Evolutionary conservation across 53 echinoderm and acorn worm genomes (phyloP).

Genomic region (Actinopyga echinites): DNA sequence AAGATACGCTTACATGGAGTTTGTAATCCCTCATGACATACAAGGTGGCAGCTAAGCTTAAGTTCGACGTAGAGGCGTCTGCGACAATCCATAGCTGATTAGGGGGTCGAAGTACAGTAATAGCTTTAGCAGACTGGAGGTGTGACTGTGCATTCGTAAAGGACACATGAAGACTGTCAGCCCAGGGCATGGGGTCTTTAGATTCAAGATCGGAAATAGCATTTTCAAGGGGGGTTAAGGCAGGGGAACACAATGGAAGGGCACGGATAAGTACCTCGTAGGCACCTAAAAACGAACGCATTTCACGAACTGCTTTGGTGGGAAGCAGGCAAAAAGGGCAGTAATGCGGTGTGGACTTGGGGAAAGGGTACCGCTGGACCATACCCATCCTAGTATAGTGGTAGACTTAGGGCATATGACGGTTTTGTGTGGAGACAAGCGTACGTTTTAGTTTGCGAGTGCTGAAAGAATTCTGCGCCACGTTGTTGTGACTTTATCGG

Average conservation of each 20-base stretch:
- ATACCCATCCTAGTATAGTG: conserved; percentile 62
- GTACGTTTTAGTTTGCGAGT: conserved; percentile 34
- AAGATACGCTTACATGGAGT: conserved; percentile 46
- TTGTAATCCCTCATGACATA: conserved; percentile 56
- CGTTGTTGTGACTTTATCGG: conserved; percentile 26
- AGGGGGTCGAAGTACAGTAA: conserved; percentile 21
- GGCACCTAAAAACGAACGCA: conserved; percentile 61
- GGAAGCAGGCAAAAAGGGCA: conserved; percentile 40
- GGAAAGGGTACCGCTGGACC: conserved; percentile 42
- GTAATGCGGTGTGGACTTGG: conserved; percentile 64
- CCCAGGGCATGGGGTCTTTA: conserved; percentile 47
- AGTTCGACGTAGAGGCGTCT: conserved; percentile 57
- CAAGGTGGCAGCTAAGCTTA: conserved; percentile 57
- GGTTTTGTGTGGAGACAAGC: conserved; percentile 51
- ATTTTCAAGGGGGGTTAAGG: conserved; percentile 63
- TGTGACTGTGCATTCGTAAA: conserved; percentile 3
- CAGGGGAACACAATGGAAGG: conserved; percentile 19
- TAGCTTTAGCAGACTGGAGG: conserved; percentile 7
- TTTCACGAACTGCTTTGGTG: conserved; percentile 38
- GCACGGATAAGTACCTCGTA: conserved; percentile 52
- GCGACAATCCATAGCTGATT: conserved; percentile 73
- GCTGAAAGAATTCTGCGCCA: not conserved
- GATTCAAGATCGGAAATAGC: conserved; percentile 54
- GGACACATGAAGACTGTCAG: conserved; percentile 22
- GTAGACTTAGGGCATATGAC: conserved; percentile 56